A percentile compares a stretch with the other conserved stretches of the same genome.
Conservation (phyloP, 2,113 vertebrate species). For the Tringa solitaria region DNA sequence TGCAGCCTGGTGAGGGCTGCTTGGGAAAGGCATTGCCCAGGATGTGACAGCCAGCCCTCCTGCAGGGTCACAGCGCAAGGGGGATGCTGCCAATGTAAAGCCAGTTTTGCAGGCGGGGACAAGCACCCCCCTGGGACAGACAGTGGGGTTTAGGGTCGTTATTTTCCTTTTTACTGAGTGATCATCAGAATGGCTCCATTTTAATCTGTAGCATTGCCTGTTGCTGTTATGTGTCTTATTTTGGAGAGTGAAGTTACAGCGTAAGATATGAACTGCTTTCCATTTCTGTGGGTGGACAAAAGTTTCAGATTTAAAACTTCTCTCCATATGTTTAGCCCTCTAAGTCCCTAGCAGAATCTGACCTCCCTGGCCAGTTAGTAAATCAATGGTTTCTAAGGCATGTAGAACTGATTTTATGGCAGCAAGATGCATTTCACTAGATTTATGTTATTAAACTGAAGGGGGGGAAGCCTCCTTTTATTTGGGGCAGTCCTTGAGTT, state of each 20-base stretch:
- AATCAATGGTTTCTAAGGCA: slow-evolving; percentile 58
- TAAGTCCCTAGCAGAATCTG: slow-evolving; percentile 17
- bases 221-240: neutral
- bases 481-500: slow-evolving; percentile 69
- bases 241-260: neutral
- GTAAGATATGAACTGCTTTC: neutral
- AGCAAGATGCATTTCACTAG: slow-evolving; percentile 74
- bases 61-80: neutral
- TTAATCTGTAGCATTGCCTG: neutral
- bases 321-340: slow-evolving; percentile 5
- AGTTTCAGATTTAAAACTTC: slow-evolving; percentile 11
- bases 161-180: neutral
- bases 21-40: neutral
- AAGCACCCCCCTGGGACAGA: neutral
- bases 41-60: neutral
- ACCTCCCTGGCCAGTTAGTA: slow-evolving; percentile 64
- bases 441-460: slow-evolving; percentile 74
- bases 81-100: neutral
- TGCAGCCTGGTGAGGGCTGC: neutral
- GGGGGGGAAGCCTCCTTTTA: slow-evolving; percentile 57
- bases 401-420: slow-evolving; percentile 70
- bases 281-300: neutral
- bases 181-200: neutral
- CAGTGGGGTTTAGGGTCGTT: neutral
- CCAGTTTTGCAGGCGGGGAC: neutral